Conservation (phyloP, 2,797 vertebrate species). For the Lutjanus argentimaculatus region DNA sequence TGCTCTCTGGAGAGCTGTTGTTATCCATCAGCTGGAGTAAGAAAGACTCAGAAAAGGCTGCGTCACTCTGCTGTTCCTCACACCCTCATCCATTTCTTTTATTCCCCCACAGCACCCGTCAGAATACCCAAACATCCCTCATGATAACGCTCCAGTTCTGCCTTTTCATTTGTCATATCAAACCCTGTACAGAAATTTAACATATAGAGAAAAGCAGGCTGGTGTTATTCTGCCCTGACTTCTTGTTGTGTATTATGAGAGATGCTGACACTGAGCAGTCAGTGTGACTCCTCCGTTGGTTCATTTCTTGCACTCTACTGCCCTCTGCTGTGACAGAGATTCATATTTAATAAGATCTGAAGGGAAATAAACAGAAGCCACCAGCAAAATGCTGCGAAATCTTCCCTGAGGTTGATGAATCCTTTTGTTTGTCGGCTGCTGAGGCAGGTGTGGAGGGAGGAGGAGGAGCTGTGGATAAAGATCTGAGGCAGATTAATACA, state of each 20-base stretch:
- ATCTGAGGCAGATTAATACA: background rate
- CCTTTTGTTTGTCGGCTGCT: background rate
- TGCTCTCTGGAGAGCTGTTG: conserved; percentile 25
- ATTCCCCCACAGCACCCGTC: background rate
- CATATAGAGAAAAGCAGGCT: background rate
- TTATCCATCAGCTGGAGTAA: conserved; percentile 32
- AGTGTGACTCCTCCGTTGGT: background rate
- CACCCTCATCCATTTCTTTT: conserved; percentile 3
- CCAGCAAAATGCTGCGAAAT: background rate
- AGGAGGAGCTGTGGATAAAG: background rate
- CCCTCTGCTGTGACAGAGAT: conserved; percentile 46
- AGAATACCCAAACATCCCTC: conserved; percentile 2
- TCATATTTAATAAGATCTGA: background rate
- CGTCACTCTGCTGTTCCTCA: conserved; percentile 24
- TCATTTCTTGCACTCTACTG: conserved; percentile 50
- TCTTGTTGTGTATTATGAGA: background rate
- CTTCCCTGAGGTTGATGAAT: background rate
- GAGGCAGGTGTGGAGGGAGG: background rate
- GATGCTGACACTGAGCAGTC: background rate
- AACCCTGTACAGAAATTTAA: background rate
- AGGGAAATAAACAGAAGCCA: background rate
- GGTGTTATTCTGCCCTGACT: background rate
- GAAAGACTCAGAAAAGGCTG: conserved; percentile 33
- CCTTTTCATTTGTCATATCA: conserved; percentile 19
- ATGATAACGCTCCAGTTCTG: background rate